Conservation (phyloP, 2,797 vertebrate genomes). For the Diplodus sargus region DNA sequence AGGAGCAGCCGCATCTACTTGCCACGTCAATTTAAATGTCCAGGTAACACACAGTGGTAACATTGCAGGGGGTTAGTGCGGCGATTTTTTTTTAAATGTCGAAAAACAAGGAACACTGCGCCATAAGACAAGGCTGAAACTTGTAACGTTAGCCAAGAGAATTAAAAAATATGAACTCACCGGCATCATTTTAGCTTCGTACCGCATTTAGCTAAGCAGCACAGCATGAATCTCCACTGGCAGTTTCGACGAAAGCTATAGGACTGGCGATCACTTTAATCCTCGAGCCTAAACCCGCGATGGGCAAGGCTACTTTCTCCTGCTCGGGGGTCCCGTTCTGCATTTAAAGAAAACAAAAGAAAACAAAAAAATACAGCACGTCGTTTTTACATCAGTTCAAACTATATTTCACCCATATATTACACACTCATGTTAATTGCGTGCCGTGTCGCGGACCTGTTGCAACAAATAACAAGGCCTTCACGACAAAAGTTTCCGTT, state of each 20-base stretch:
- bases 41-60: conserved; percentile 32
- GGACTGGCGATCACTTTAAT: conserved; percentile 73
- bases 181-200: conserved; percentile 97
- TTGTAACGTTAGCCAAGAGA: not conserved
- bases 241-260: conserved; percentile 78
- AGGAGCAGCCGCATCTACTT: conserved; percentile 32
- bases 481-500: conserved; percentile 79
- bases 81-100: not conserved
- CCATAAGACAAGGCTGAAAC: conserved; percentile 3
- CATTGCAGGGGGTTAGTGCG: not conserved
- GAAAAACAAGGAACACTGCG: not conserved
- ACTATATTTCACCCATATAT: not conserved
- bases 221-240: conserved; percentile 69
- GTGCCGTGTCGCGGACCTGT: conserved; percentile 75
- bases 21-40: conserved; percentile 71
- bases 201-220: conserved; percentile 88
- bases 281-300: conserved; percentile 62
- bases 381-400: not conserved
- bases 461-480: conserved; percentile 80
- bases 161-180: conserved; percentile 82
- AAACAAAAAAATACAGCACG: conserved; percentile 12
- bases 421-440: not conserved
- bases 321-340: conserved; percentile 57
- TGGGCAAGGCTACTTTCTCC: conserved; percentile 71
- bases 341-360: not conserved